Base-by-base conservation (phyloP, 2,888 invertebrate genomes). In the Leucoptera coffeella region DNA sequence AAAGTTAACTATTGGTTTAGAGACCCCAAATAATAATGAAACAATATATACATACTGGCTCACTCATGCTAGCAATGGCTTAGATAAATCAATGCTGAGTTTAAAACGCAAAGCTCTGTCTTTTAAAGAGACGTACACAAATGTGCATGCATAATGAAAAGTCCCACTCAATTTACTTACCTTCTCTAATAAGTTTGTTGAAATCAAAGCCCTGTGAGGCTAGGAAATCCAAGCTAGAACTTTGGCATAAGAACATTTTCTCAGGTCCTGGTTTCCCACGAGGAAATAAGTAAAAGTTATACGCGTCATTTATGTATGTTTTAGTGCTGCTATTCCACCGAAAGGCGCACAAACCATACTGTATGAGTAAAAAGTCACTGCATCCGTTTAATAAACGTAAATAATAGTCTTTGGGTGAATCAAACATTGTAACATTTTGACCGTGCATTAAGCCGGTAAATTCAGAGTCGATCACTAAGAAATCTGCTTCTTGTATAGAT, bases 171-270 rank as follows among this genome's bases (percentile, higher is more conserved):
- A n/a, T n/a, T n/a, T n/a, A n/a, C 44, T 45, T 41, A 80, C 85
- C 86, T 46, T 82, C 75, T 47, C 73, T 77, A 42, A 91, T 85
- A 8, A 88, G 54, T 55, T 90, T 90, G 49, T 90, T 91, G 45
- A 92, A 92, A 54, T 92, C 86, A 64, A 92, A 91, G 7, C 83
- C 84, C 47, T 85, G 80, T 12, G 74, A 59, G 4, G 77, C 75
- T 29, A 92, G 53, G 48, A 92, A 92, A 33, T 82, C 77, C 36
- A 92, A 75, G 36, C 81, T 80, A 0, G 88, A 85, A 35, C 83
- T 80, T 55, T 90, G 89, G 47, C 87, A 89, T 28, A 82, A 49
- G 52, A 91, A 91, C 37, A 82, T 67, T 38, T 75, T 74, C 46
- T 87, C 85, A 1, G 80, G 78, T 1, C 79, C 74, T 12, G 67